A percentile compares a stretch with the other conserved stretches of the same genome.
Conservation (phyloP, 2,113 vertebrate genomes). For the Eidolon helvum region DNA sequence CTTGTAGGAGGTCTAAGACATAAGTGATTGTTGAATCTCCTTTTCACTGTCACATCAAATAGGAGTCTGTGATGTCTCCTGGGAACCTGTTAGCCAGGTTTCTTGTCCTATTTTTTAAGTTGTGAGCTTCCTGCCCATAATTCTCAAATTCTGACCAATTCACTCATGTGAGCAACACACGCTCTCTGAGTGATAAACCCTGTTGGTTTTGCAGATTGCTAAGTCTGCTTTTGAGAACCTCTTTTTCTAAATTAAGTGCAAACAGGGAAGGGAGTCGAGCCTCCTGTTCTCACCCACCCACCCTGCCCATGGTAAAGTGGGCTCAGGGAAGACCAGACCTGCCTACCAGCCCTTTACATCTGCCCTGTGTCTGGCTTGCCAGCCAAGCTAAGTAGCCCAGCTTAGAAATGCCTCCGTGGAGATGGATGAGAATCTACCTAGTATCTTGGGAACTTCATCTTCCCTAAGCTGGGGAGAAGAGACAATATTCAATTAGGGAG, state of each 20-base stretch:
- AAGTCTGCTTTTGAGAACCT: neutral
- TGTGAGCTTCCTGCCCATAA: neutral
- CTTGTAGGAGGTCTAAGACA: neutral
- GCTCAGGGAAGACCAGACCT: neutral
- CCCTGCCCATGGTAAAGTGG: neutral
- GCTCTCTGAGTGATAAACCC: neutral
- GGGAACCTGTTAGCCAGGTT: neutral
- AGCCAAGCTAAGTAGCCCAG: neutral
- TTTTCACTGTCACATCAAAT: neutral
- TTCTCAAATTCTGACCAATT: neutral
- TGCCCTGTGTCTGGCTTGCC: neutral
- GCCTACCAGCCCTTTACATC: rapidly evolving
- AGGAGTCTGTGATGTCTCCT: neutral
- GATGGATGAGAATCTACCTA: neutral
- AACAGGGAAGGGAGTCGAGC: neutral
- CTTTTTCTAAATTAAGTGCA: neutral
- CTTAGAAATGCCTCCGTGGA: neutral
- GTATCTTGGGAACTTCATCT: neutral
- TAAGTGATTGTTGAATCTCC: neutral
- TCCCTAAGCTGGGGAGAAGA: neutral
- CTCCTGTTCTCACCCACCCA: too few species aligned
- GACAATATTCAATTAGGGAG: neutral
- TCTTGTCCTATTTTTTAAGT: neutral
- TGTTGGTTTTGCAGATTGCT: neutral
- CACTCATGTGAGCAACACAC: neutral